These are phyloP conservation scores for Cinara cedri DNA, from an alignment of 2,888 invertebrate genomes.

Conservation along the genomic window DNA sequence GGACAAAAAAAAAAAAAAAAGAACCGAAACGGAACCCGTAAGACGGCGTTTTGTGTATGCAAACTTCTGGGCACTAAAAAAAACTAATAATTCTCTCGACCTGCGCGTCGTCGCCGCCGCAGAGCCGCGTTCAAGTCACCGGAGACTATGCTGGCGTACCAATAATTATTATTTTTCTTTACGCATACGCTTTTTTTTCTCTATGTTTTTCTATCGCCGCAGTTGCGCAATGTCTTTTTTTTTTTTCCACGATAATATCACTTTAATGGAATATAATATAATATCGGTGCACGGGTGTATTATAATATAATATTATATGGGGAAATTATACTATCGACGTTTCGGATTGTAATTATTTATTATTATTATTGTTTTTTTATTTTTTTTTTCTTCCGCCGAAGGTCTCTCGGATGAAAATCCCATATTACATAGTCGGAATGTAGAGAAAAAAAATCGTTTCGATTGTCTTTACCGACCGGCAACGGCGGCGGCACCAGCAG, in stretches of 20 bases:
- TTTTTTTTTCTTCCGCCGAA: not conserved
- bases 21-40: too few relatives aligned
- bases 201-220: not conserved
- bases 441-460: too few relatives aligned
- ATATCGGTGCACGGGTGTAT: too few relatives aligned
- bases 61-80: not conserved
- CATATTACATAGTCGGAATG: too few relatives aligned
- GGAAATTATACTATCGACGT: not conserved
- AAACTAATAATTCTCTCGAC: not conserved
- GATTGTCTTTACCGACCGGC: too few relatives aligned
- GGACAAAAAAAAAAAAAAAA: too few relatives aligned
- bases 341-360: too few relatives aligned
- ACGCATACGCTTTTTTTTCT: not conserved
- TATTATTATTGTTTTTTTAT: too few relatives aligned
- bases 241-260: not conserved
- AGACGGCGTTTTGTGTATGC: constrained; percentile 54
- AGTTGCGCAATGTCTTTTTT: not conserved
- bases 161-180: too few relatives aligned
- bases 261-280: too few relatives aligned
- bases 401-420: not conserved
- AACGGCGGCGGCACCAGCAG: too few relatives aligned
- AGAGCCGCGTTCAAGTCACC: constrained; percentile 34
- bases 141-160: too few relatives aligned
- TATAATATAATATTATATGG: not conserved
- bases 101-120: constrained; percentile 3